These are phyloP conservation scores for Siphamia tubifer DNA, from an alignment of 2,113 vertebrate species.

Conservation along the genomic window DNA sequence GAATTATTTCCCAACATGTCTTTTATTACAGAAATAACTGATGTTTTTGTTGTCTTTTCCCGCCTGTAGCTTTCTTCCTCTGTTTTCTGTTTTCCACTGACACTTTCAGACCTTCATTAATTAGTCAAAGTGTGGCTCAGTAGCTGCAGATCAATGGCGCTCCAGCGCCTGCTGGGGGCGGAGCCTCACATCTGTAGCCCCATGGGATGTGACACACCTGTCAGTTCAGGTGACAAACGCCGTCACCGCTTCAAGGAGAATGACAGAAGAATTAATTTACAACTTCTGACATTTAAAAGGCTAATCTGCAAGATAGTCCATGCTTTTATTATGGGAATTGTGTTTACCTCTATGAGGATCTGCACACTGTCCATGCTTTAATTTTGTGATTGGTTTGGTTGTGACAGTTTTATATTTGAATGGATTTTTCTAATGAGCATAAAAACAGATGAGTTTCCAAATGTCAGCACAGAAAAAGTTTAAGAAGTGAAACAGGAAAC, in stretches of 20 bases:
- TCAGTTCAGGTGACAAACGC: conserved; percentile 24
- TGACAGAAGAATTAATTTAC: neutral
- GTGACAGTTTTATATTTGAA: too few species aligned
- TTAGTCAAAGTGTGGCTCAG: conserved; percentile 24
- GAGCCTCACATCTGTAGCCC: conserved; percentile 15
- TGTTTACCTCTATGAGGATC: too few species aligned
- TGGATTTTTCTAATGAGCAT: too few species aligned
- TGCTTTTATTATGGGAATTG: neutral
- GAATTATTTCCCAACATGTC: too few species aligned
- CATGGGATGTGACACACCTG: conserved; percentile 2
- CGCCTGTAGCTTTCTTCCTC: neutral
- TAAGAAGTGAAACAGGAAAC: too few species aligned
- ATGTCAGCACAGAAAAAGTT: too few species aligned
- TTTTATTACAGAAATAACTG: too few species aligned
- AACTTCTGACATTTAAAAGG: conserved; percentile 34
- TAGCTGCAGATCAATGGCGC: conserved; percentile 11
- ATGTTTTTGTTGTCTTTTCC: too few species aligned
- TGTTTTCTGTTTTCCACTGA: neutral
- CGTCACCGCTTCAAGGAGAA: neutral
- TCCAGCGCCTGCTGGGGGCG: neutral
- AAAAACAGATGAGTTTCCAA: too few species aligned
- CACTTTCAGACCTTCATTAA: conserved; percentile 28
- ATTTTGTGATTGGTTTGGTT: too few species aligned
- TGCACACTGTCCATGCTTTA: too few species aligned
- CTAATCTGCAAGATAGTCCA: neutral